Base-by-base conservation (phyloP, 2,888 invertebrate genomes). In the Epinotia brunnichana region DNA sequence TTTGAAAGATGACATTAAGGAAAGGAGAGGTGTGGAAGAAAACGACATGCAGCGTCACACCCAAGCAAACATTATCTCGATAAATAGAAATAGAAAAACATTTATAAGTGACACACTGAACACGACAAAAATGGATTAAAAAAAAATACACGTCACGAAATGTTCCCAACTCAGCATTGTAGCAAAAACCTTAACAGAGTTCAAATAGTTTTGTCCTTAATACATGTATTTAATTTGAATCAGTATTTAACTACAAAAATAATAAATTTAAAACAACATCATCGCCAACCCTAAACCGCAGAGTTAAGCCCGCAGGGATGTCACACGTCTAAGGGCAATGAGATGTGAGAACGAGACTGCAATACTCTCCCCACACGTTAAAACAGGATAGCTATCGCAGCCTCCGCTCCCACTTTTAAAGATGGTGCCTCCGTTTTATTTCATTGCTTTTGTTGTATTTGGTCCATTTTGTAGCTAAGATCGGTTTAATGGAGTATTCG, bases 251-350 rank as follows among this genome's bases (percentile, higher is more conserved):
- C 11, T 13, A 41, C 13, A 41, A 48, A 15, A 15, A 17, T 19
- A 35, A 54, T n/a, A 53, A 60, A 29, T 48, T 44, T 48, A 17
- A 41, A 51, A 41, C 13, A 57, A 62, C 17, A n/a, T 19, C 41
- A 24, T 35, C 24, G 74, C 76, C 87, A 89, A 81, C 89, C 89
- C 88, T 89, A 80, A 77, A 82, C 82, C 82, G 76, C 84, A 85
- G 82, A 87, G 86, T 87, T 87, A 88, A 89, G 84, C 90, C 89
- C 88, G 82, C 88, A 85, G 92, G 91, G 92, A 91, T 91, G 91
- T 91, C 90, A 90, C 90, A 90, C 88, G 87, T 89, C 85, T 80
- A 87, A 88, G 84, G 86, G 86, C 89, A 90, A 88, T 84, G 89
- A 90, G 90, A 88, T 88, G 90, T 90, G 87, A 85, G 87, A 91